Conservation (phyloP, 1,140 invertebrate genomes). For the Hesperophylax magnus region DNA sequence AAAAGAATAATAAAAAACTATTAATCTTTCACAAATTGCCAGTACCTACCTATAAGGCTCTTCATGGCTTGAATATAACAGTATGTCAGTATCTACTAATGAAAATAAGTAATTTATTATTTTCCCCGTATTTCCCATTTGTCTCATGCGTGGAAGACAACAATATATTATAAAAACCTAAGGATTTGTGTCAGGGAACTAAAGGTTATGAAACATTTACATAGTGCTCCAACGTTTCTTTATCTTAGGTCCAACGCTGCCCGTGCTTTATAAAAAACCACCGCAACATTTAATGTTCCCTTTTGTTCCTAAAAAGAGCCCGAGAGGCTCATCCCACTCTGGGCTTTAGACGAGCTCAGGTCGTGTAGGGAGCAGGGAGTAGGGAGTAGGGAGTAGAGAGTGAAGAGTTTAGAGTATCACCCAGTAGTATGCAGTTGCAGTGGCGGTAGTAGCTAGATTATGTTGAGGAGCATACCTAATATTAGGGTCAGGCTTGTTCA, state of each 20-base stretch:
- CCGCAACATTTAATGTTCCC: too few species aligned
- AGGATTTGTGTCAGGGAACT: neutral
- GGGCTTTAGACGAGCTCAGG: neutral
- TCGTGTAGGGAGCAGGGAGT: neutral
- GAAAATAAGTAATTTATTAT: neutral
- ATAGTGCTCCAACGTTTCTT: neutral
- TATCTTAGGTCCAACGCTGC: too few species aligned
- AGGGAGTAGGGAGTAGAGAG: too few species aligned
- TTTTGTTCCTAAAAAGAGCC: neutral
- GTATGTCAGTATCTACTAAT: neutral
- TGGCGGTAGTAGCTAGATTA: too few species aligned
- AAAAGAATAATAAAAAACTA: too few species aligned
- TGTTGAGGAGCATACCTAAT: conserved; percentile 10
- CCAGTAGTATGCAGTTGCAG: too few species aligned
- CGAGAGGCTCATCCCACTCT: neutral
- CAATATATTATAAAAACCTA: too few species aligned
- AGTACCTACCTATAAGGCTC: neutral
- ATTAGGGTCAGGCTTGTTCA: conserved; percentile 31
- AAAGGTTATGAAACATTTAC: neutral
- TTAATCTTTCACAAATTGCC: neutral
- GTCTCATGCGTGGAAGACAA: neutral
- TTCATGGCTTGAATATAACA: too few species aligned
- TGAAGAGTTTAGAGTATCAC: neutral
- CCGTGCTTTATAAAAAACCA: too few species aligned
- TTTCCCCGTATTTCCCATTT: neutral